Evolutionary conservation across 2,888 invertebrate species (phyloP).

Genomic region (Helicoverpa assulta): DNA sequence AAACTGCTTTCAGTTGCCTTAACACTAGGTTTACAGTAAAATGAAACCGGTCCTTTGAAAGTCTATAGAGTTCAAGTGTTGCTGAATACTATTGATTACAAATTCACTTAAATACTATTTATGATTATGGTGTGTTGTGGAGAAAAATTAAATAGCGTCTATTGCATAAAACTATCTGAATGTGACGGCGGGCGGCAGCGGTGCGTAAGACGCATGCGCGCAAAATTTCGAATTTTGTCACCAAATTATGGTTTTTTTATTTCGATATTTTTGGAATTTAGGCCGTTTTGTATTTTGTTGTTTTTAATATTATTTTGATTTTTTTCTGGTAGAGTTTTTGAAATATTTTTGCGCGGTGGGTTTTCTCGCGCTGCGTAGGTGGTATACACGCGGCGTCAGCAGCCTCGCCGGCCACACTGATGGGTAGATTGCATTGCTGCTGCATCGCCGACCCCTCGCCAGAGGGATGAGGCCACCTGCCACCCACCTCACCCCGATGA

Average conservation of each 20-base stretch:
- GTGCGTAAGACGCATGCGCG: constrained; percentile 86
- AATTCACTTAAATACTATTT: constrained; percentile 87
- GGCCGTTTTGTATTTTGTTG: constrained; percentile 70
- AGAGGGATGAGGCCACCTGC: constrained; percentile 76
- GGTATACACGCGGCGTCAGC: constrained; percentile 87
- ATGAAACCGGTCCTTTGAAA: constrained; percentile 82
- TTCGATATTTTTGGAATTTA: constrained; percentile 74
- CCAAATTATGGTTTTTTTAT: constrained; percentile 85
- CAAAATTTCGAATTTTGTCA: constrained; percentile 84
- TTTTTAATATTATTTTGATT: constrained; percentile 61
- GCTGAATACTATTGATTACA: constrained; percentile 87
- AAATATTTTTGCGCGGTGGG: constrained; percentile 73
- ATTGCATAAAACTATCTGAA: constrained; percentile 90
- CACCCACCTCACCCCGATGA: constrained; percentile 81
- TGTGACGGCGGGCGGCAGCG: constrained; percentile 87
- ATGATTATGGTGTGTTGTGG: constrained; percentile 81
- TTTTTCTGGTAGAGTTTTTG: constrained; percentile 60
- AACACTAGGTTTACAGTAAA: constrained; percentile 86
- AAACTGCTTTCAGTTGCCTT: constrained; percentile 88
- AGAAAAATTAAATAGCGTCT: constrained; percentile 86
- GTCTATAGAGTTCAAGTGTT: constrained; percentile 88
- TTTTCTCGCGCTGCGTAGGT: constrained; percentile 88
- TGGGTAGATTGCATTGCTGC: constrained; percentile 83
- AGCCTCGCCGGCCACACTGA: constrained; percentile 90
- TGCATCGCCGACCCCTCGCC: constrained; percentile 75